A percentile compares a stretch with the other conserved stretches of the same genome.
Evolutionary conservation across 2,113 vertebrate genomes (phyloP).

Genomic region (Okapia johnstoni): DNA sequence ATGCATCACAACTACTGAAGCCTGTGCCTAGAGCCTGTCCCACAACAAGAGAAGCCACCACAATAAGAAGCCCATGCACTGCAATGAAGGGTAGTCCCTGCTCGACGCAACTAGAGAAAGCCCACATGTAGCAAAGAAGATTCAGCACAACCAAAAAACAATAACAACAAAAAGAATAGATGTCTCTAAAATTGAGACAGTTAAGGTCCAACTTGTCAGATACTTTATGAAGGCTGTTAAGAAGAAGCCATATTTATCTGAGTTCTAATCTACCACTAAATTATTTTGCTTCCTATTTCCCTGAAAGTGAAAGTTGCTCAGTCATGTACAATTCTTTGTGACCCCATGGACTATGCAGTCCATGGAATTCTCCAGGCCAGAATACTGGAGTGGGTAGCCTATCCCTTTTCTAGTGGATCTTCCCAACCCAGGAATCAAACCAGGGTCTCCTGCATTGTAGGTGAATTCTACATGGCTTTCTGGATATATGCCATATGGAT

Average conservation of each 20-base stretch:
- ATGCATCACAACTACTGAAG: background rate
- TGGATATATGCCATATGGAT: background rate
- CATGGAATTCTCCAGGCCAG: background rate
- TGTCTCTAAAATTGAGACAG: background rate
- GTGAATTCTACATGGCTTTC: background rate
- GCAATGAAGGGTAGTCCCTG: background rate
- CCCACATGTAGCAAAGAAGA: background rate
- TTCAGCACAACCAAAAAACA: background rate
- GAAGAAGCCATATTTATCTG: background rate
- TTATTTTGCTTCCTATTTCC: background rate
- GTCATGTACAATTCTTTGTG: background rate
- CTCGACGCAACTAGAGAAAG: background rate
- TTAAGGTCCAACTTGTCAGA: background rate
- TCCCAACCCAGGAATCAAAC: background rate
- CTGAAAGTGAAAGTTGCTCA: fast-evolving
- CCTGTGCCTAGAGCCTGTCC: background rate
- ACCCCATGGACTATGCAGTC: background rate
- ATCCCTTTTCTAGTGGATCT: background rate
- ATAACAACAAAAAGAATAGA: background rate
- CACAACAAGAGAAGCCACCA: background rate
- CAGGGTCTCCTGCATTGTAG: background rate
- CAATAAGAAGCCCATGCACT: background rate
- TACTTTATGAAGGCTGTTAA: background rate
- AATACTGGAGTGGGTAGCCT: background rate
- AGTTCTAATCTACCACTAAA: background rate